Base-by-base conservation (phyloP, 2,113 vertebrate genomes). In the Speoplatyrhinus poulsoni region DNA sequence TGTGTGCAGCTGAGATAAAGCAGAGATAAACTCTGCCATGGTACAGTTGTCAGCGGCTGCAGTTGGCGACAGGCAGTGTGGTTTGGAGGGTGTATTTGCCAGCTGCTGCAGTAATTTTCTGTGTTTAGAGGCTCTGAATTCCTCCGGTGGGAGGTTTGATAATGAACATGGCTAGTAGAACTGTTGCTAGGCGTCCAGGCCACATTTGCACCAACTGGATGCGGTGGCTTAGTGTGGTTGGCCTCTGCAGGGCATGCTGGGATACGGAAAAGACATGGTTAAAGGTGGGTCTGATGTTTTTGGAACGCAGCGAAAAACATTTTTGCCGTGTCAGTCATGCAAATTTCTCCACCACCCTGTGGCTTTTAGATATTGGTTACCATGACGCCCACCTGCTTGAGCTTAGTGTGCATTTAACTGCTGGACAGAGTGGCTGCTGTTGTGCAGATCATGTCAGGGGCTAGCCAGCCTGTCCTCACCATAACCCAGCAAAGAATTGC, bases 71-170 rank as follows among this genome's bases (percentile, higher is more conserved):
- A 83, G 88, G 69, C 12, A 52, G 73, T 1, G 55, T 12, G 48
- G 80, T 82, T 82, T 81, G 52, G 62, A 79, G 76, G 53, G 76
- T 46, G 69, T 63, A 52, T 85, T 72, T 74, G 65, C 86, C 79
- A 79, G 80, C 86, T 89, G 89, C 88, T 91, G 86, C 83, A 82
- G 79, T 88, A 75, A 87, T 90, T 84, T 86, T 72, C 79, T 74
- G 77, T 70, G 80, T 88, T 88, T 75, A 81, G 80, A 73, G 67
- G 26, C 72, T 84, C 76, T 61, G 79, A 81, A 88, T 86, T 87
- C 86, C 88, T 82, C 65, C 73, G 73, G 80, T 81, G 77, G 86
- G 87, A 80, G 79, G 79, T 80, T 73, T 77, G 80, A 82, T 85
- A 79, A 73, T 70, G 69, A 70, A 80, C 55, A 4, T 65, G 81